Percentiles rank a stretch among this genome's conserved stretches.
Evolutionary conservation across 2,888 invertebrate genomes (phyloP).

Genomic region (Ectemnius continuus): DNA sequence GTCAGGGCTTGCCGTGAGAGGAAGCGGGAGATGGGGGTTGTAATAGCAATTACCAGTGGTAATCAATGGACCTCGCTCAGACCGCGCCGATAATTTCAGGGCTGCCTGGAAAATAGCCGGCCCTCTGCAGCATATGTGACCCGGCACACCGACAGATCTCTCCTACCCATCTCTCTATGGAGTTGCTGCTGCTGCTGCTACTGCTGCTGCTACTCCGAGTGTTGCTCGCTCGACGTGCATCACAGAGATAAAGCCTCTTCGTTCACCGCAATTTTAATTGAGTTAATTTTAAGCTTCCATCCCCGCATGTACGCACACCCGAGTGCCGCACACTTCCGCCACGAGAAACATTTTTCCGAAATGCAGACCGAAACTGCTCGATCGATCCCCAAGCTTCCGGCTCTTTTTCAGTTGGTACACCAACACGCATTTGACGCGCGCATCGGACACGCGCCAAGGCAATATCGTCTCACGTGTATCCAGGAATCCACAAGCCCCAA

Average conservation of each 20-base stretch:
- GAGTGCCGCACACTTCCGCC: neutral
- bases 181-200: neutral
- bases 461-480: too few relatives aligned
- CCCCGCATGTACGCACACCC: neutral
- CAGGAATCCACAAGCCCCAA: neutral
- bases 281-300: constrained; percentile 58
- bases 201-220: too few relatives aligned
- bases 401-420: too few relatives aligned
- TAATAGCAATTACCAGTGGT: constrained; percentile 71
- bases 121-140: constrained; percentile 29
- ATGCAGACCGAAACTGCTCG: too few relatives aligned
- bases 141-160: neutral
- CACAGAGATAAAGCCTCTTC: too few relatives aligned
- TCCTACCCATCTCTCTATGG: neutral
- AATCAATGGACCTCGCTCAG: constrained; percentile 71
- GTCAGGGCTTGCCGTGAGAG: constrained; percentile 22
- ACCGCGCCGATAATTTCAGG: constrained; percentile 71
- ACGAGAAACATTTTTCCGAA: neutral
- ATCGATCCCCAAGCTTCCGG: too few relatives aligned
- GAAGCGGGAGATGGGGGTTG: constrained; percentile 47
- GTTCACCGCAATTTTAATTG: constrained; percentile 62
- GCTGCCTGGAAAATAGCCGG: constrained; percentile 59
- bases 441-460: too few relatives aligned
- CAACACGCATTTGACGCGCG: too few relatives aligned
- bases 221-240: too few relatives aligned